Evolutionary conservation across 2,113 vertebrate genomes (phyloP), one percentile per base, ranked within the genome.

Genomic region (Halcyon malimbica): DNA sequence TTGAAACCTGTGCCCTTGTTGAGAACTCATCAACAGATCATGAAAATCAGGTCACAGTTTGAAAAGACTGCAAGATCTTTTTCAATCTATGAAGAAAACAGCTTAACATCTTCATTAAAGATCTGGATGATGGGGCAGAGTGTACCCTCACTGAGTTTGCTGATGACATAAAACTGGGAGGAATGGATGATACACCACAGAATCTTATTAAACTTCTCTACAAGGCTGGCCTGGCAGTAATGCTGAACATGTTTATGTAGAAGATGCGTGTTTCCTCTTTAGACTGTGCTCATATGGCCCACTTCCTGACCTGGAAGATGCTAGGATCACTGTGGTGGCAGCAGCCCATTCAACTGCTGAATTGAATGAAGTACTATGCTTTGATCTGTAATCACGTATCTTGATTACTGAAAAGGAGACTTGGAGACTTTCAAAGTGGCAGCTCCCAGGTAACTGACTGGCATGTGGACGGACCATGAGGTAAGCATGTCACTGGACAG

Each of bases 1-100:
- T 82, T 94, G 59, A 97, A 96, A 94, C 73, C 79, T 89, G 71
- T 84, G 39, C 46, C 37, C 33, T 94, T 94, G 69, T 81, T 96
- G 82, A 97, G 95, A 97, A 93, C 67, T 95, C 68, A 80, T 90
- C 56, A 90, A 37, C 19, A 35, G 5, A 76, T 67, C 31, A 23
- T 81, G 67, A 92, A 94, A 84, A 85, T 82, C 53, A 74, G 44
- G 46, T 73, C 31, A 42, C 31, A 35, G 15, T 69, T 90, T 85
- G 41, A 53, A 95, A 87, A 87, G 83, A 44, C 5, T 23, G 7
- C 26, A 50, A 62, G 50, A n/a, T 1, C n/a, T 90, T 89, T 69
- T 80, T 46, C 16, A 54, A 8, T 26, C 39, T 37, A 0, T 56
- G 62, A 50, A 60, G 37, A n/a, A 9, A 84, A 50, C 14, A 33